These are phyloP conservation scores for Heteronetta atricapilla DNA, from an alignment of 2,113 vertebrate species.

Conservation along the genomic window DNA sequence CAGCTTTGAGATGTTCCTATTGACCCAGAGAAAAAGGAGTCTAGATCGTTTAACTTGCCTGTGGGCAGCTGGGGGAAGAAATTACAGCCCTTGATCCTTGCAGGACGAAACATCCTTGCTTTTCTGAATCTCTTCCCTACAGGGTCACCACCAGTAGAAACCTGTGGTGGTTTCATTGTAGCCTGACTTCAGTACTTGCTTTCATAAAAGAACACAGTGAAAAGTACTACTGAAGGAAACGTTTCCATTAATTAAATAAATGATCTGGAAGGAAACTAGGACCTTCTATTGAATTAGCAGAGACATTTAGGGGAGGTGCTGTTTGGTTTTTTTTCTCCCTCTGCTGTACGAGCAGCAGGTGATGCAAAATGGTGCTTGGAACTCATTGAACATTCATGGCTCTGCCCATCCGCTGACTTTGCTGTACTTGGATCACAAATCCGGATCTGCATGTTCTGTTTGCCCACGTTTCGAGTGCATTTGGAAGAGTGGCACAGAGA, in stretches of 20 bases:
- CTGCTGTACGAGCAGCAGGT: background rate
- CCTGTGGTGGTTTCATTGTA: background rate
- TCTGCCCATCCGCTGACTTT: slow-evolving; percentile 25
- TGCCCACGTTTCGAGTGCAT: slow-evolving; percentile 13
- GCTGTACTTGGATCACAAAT: slow-evolving; percentile 22
- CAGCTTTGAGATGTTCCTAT: background rate
- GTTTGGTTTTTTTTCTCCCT: background rate
- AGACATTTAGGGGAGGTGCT: background rate
- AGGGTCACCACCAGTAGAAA: background rate
- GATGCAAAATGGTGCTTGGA: background rate
- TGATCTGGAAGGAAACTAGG: background rate
- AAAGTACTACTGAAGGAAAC: background rate
- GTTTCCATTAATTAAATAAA: slow-evolving; percentile 2
- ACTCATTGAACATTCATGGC: background rate
- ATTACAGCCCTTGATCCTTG: background rate
- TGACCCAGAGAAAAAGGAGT: background rate
- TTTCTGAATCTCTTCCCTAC: background rate
- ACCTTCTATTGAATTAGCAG: background rate
- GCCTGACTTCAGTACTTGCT: background rate
- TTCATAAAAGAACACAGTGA: background rate
- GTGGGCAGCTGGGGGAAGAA: background rate
- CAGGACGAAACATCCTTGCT: background rate
- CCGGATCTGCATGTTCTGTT: background rate
- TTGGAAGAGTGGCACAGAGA: background rate
- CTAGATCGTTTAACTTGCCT: background rate